These are phyloP conservation scores for Myxocyprinus asiaticus DNA, from an alignment of 2,113 vertebrate genomes.

Conservation along the genomic window DNA sequence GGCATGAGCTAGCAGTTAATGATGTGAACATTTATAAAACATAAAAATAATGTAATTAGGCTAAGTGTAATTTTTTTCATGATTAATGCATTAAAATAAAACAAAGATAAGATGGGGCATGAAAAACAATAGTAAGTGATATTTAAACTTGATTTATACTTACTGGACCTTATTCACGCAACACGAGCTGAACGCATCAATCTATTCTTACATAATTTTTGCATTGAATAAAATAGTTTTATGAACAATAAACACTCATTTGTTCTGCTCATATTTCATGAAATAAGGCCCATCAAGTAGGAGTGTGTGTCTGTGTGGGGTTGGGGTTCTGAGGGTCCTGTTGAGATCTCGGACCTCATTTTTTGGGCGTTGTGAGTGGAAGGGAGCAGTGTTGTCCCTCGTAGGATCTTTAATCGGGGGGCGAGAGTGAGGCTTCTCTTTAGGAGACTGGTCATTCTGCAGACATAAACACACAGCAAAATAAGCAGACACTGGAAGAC, in stretches of 20 bases:
- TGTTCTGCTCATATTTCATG: too few species aligned
- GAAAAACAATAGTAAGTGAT: not conserved
- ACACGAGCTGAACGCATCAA: too few species aligned
- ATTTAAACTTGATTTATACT: conserved; percentile 51
- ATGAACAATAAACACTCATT: too few species aligned
- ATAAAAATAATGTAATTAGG: not conserved
- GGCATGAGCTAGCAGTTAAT: not conserved
- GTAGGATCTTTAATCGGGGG: conserved; percentile 81
- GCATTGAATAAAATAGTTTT: too few species aligned
- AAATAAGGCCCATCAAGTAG: too few species aligned
- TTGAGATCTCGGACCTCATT: conserved; percentile 75
- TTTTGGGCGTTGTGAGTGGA: conserved; percentile 81
- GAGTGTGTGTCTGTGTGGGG: conserved; percentile 34
- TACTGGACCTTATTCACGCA: not conserved
- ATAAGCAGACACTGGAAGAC: conserved; percentile 66
- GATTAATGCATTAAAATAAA: not conserved
- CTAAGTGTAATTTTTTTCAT: not conserved
- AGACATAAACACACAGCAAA: conserved; percentile 72
- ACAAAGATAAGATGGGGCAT: not conserved
- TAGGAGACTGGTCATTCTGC: conserved; percentile 83
- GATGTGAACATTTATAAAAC: conserved; percentile 38
- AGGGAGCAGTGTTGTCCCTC: conserved; percentile 78
- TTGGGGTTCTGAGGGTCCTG: conserved; percentile 45
- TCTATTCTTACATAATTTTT: too few species aligned
- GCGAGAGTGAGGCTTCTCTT: conserved; percentile 81